Conservation (phyloP, 2,113 vertebrate species). For the Osmerus eperlanus region DNA sequence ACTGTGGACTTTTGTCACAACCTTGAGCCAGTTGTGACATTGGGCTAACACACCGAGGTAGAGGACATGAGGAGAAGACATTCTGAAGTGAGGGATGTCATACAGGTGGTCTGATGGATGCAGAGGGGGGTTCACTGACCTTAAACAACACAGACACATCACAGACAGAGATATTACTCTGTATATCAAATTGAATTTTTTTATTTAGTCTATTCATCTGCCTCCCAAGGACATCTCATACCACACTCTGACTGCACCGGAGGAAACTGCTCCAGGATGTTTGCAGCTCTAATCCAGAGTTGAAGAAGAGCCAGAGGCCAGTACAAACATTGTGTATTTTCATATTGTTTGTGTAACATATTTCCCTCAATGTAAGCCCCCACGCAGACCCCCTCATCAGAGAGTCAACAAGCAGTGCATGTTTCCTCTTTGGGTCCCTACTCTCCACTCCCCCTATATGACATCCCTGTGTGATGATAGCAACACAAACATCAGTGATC, state of each 20-base stretch:
- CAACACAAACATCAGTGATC: too few relatives aligned
- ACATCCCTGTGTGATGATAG: conserved; percentile 1
- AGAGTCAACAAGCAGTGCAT: too few relatives aligned
- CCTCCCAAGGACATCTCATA: conserved; percentile 53
- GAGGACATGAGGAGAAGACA: too few relatives aligned
- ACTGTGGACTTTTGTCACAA: too few relatives aligned
- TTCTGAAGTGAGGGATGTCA: too few relatives aligned
- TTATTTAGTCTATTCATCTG: conserved; percentile 56
- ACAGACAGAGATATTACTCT: conserved; percentile 25
- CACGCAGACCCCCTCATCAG: not conserved
- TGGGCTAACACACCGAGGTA: too few relatives aligned
- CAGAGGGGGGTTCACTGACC: conserved; percentile 34
- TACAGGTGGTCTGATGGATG: conserved; percentile 1
- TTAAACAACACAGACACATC: conserved; percentile 38
- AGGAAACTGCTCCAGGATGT: not conserved
- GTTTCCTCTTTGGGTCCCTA: not conserved
- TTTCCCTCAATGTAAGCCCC: not conserved
- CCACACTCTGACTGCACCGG: conserved; percentile 28
- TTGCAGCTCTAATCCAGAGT: not conserved
- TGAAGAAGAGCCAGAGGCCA: not conserved
- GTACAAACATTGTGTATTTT: not conserved
- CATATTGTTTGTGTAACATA: not conserved
- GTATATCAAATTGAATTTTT: conserved; percentile 43
- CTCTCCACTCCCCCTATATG: not conserved
- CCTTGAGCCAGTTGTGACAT: too few relatives aligned